phyloP scores from a whole-genome alignment of 1,140 invertebrate species.

The Bombus difficillimus region DNA sequence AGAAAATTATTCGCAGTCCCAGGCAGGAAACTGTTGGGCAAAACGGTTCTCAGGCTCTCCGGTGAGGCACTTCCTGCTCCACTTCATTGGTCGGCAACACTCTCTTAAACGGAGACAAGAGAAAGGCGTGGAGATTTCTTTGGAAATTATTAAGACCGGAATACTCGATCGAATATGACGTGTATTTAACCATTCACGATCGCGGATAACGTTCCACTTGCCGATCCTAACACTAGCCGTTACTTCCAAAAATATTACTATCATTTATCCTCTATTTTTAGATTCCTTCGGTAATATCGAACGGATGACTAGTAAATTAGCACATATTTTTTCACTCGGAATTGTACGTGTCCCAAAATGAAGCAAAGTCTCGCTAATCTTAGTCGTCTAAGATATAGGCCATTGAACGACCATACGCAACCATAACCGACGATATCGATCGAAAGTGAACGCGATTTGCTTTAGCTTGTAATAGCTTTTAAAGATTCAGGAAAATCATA shows the following conservation, averaged over 20 bases:
- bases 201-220: constrained; percentile 32
- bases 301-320: background rate
- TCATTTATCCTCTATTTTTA: constrained; percentile 2
- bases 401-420: no score
- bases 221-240: background rate
- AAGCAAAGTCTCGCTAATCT: no score
- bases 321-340: no score
- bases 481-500: background rate
- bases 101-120: constrained; percentile 63
- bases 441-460: background rate
- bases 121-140: constrained; percentile 68
- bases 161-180: constrained; percentile 43
- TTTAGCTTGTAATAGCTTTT: no score
- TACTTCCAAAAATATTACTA: constrained; percentile 2
- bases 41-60: constrained; percentile 61
- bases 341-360: no score
- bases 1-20: constrained; percentile 56
- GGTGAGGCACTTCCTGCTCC: constrained; percentile 62
- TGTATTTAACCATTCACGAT: constrained; percentile 43
- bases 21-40: constrained; percentile 59
- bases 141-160: constrained; percentile 61
- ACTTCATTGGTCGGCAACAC: constrained; percentile 57
- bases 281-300: fast-evolving
- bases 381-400: no score
- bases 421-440: background rate